A percentile compares a stretch with the other conserved stretches of the same genome.
Conservation (phyloP, 2,113 vertebrate species). For the Cisticola juncidis region DNA sequence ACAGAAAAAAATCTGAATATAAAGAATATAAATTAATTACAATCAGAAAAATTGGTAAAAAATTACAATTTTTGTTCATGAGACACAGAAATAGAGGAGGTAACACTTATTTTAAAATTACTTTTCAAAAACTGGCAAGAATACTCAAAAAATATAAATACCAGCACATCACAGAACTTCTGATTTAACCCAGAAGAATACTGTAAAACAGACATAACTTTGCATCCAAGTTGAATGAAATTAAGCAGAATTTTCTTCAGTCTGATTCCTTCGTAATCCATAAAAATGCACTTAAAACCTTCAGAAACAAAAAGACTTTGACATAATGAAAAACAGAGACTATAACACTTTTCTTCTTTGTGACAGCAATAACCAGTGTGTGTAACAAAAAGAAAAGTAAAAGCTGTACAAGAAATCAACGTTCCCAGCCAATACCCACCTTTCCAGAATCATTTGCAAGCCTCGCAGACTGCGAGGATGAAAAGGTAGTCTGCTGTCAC, state of each 20-base stretch:
- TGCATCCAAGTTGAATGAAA: background rate
- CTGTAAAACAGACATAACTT: background rate
- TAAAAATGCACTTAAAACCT: background rate
- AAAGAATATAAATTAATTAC: background rate
- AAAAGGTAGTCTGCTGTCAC: conserved; percentile 72
- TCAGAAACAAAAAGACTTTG: background rate
- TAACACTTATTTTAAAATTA: background rate
- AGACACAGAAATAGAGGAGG: background rate
- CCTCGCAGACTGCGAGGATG: conserved; percentile 89
- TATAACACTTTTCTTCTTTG: background rate
- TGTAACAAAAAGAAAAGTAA: background rate
- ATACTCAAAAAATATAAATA: background rate
- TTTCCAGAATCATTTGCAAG: conserved; percentile 86
- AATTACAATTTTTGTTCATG: background rate
- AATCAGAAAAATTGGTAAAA: background rate
- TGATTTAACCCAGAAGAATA: background rate
- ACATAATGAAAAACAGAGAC: background rate
- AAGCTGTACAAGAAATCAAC: background rate
- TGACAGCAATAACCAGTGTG: background rate
- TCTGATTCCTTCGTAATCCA: background rate
- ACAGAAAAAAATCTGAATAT: background rate
- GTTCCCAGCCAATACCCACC: conserved; percentile 61
- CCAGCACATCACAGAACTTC: background rate
- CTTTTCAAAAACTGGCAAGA: background rate
- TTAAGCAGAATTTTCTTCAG: background rate